Conservation (phyloP, 2,888 invertebrate genomes). For the Microplitis deprimator region DNA sequence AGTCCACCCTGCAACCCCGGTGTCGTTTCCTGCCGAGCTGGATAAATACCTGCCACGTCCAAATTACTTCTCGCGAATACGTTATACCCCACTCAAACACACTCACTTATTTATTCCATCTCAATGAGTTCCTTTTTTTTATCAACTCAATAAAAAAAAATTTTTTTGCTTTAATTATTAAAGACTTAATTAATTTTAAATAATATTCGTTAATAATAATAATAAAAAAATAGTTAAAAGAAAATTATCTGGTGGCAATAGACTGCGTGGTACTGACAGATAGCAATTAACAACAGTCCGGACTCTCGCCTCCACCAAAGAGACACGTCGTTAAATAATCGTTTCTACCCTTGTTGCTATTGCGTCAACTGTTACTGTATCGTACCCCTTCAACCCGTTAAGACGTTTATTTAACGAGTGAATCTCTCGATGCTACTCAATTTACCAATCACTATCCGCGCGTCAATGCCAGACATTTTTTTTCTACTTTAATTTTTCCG, state of each 20-base stretch:
- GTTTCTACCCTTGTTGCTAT: conserved; percentile 55
- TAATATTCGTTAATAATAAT: neutral
- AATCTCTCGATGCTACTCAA: conserved; percentile 39
- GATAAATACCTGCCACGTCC: conserved; percentile 66
- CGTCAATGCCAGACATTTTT: conserved; percentile 58
- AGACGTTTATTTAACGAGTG: conserved; percentile 63
- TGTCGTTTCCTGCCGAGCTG: conserved; percentile 60
- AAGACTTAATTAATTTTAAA: neutral
- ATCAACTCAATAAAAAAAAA: neutral
- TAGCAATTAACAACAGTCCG: conserved; percentile 69
- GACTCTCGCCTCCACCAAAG: conserved; percentile 60
- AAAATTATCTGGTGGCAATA: conserved; percentile 17
- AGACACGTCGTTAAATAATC: conserved; percentile 67
- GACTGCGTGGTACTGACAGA: conserved; percentile 66
- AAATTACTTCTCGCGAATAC: conserved; percentile 56
- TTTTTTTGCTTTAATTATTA: no score
- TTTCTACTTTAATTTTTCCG: conserved; percentile 34
- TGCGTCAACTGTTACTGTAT: conserved; percentile 48
- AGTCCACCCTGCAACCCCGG: conserved; percentile 48
- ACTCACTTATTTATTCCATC: neutral
- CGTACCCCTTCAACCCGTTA: conserved; percentile 55
- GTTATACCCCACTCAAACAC: conserved; percentile 11
- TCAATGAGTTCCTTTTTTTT: neutral
- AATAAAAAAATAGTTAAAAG: neutral
- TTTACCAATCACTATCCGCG: conserved; percentile 59